These are phyloP conservation scores for Sinocyclocheilus anophthalmus DNA, from an alignment of 2,113 vertebrate genomes.

Conservation along the genomic window DNA sequence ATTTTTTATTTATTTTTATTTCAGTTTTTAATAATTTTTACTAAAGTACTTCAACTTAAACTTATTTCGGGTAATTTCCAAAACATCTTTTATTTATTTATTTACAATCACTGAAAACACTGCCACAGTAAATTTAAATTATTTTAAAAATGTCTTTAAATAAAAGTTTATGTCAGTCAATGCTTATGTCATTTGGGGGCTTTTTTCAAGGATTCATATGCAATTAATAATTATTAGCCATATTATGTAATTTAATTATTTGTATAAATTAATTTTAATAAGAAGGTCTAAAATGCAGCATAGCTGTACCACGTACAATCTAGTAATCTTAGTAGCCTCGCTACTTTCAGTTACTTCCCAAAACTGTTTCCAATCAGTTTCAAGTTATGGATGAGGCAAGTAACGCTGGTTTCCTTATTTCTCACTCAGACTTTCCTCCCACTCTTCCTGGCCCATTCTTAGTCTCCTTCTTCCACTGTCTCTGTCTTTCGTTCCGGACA, in stretches of 20 bases:
- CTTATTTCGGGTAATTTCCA: no score
- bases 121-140: no score
- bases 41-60: no score
- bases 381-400: slow-evolving; percentile 24
- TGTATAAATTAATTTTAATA: no score
- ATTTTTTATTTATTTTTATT: no score
- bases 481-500: slow-evolving; percentile 53
- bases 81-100: no score
- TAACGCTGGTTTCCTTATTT: slow-evolving; percentile 49
- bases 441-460: slow-evolving; percentile 28
- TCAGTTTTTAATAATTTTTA: no score
- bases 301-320: background rate
- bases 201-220: background rate
- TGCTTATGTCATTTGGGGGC: background rate
- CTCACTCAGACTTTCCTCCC: slow-evolving; percentile 41
- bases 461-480: slow-evolving; percentile 40
- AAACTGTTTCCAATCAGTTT: slow-evolving; percentile 4
- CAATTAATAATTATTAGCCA: background rate
- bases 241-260: background rate
- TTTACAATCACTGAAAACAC: no score
- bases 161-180: no score
- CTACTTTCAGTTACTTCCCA: background rate
- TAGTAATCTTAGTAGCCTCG: background rate
- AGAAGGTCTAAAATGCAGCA: background rate
- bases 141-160: no score